These are phyloP conservation scores for Camponotus fellah DNA, from an alignment of 2,888 invertebrate species.

Conservation along the genomic window DNA sequence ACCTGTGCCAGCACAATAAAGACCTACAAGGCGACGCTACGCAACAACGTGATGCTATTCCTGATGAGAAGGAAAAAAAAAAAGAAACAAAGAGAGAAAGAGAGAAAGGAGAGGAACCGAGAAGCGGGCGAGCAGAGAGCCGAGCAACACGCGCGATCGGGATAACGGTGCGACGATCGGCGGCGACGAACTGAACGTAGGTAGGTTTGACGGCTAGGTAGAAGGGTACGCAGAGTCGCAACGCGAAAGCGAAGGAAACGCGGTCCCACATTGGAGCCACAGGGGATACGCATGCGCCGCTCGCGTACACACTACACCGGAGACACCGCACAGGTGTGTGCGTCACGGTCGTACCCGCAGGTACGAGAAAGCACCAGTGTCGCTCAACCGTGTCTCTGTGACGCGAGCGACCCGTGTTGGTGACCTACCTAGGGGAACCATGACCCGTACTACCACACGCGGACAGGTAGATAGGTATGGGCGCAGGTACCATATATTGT, in stretches of 20 bases:
- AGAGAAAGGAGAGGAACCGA: background rate
- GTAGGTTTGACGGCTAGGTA: no score
- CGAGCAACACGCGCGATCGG: slow-evolving; percentile 1
- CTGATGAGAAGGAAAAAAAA: background rate
- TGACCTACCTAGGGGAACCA: slow-evolving; percentile 24
- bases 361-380: slow-evolving; percentile 80
- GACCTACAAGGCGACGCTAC: background rate
- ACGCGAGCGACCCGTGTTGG: slow-evolving; percentile 16
- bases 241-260: slow-evolving; percentile 74
- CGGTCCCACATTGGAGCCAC: slow-evolving; percentile 59
- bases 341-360: slow-evolving; percentile 76
- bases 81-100: background rate
- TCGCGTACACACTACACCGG: slow-evolving; percentile 51
- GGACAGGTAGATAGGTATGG: no score
- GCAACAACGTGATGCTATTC: background rate
- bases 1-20: slow-evolving; percentile 35
- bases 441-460: background rate
- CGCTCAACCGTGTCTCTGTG: slow-evolving; percentile 71
- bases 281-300: slow-evolving; percentile 72
- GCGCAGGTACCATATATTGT: background rate
- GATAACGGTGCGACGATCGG: slow-evolving; percentile 58
- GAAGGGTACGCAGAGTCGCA: slow-evolving; percentile 58
- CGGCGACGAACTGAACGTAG: slow-evolving; percentile 66
- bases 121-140: background rate
- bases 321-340: slow-evolving; percentile 61